phyloP scores from a whole-genome alignment of 2,888 invertebrate genomes.

The Mechanitis mazaeus region DNA sequence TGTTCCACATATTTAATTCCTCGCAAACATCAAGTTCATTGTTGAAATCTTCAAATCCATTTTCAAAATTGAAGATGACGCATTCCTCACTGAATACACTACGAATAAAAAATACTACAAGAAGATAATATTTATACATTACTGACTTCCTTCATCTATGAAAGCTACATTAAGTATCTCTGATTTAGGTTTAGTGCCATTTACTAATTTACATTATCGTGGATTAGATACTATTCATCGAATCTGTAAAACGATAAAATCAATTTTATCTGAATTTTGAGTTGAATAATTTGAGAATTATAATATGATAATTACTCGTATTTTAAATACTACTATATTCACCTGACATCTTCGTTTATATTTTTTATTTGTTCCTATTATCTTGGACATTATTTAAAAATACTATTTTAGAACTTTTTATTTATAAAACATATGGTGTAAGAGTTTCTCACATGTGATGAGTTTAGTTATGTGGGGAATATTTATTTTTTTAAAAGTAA shows the following conservation, averaged over 20 bases:
- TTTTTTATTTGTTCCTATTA: too few species aligned
- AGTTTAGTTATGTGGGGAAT: too few species aligned
- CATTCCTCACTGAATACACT: conserved; percentile 33
- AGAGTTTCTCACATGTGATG: too few species aligned
- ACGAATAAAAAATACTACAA: conserved; percentile 15
- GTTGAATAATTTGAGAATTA: conserved; percentile 12
- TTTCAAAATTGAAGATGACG: conserved; percentile 43
- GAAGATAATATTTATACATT: not conserved
- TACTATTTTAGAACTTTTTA: too few species aligned
- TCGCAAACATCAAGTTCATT: conserved; percentile 34
- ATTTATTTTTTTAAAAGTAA: too few species aligned
- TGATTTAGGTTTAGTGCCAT: conserved; percentile 27
- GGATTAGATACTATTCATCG: conserved; percentile 34
- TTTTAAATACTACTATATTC: not conserved
- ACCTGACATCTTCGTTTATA: too few species aligned
- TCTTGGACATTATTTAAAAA: too few species aligned
- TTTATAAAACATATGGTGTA: too few species aligned
- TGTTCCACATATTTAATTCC: conserved; percentile 36
- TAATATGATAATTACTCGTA: conserved; percentile 9
- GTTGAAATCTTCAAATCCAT: conserved; percentile 31
- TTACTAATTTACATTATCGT: conserved; percentile 33
- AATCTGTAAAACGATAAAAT: conserved; percentile 27
- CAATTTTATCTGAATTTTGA: conserved; percentile 17
- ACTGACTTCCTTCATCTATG: not conserved
- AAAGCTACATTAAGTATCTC: conserved; percentile 20